A percentile compares a stretch with the other conserved stretches of the same genome.
Evolutionary conservation across 1,140 invertebrate species (phyloP).

Genomic region (Anadara kagoshimensis): DNA sequence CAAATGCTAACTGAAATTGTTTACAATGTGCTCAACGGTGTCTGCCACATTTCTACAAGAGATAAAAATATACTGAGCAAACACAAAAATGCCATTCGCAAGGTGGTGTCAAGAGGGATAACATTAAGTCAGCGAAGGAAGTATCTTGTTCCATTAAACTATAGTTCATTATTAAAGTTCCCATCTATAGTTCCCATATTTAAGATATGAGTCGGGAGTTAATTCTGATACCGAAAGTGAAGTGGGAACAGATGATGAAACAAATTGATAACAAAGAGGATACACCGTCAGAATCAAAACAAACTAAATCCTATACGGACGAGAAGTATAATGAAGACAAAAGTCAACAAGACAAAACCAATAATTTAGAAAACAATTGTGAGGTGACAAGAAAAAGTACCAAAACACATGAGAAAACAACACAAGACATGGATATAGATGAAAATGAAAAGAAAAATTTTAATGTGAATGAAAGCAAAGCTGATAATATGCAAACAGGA

Average conservation of each 20-base stretch:
- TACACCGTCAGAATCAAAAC: too few relatives aligned
- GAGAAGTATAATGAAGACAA: too few relatives aligned
- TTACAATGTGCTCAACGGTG: constrained; percentile 2
- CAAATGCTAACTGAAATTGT: constrained; percentile 16
- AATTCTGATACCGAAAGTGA: constrained; percentile 7
- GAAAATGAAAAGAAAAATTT: too few relatives aligned
- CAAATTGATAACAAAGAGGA: not conserved
- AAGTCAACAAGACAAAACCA: too few relatives aligned
- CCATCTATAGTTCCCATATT: constrained; percentile 13
- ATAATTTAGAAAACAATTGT: too few relatives aligned
- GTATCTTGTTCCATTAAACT: constrained; percentile 3
- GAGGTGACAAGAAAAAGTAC: too few relatives aligned
- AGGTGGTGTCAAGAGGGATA: constrained; percentile 10
- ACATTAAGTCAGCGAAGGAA: constrained; percentile 3
- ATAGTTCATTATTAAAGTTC: too few relatives aligned
- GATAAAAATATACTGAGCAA: constrained; percentile 2
- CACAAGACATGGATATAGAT: too few relatives aligned
- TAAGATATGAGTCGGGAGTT: constrained; percentile 29
- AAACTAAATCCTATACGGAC: too few relatives aligned
- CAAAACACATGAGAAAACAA: too few relatives aligned
- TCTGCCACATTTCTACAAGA: not conserved
- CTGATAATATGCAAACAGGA: not conserved
- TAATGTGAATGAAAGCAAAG: too few relatives aligned
- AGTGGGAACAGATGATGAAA: constrained; percentile 6
- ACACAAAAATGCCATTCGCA: constrained; percentile 16